Evolutionary conservation across 2,888 invertebrate species (phyloP), one percentile per base, ranked within the genome.

Genomic region (Galerucella nymphaeae): DNA sequence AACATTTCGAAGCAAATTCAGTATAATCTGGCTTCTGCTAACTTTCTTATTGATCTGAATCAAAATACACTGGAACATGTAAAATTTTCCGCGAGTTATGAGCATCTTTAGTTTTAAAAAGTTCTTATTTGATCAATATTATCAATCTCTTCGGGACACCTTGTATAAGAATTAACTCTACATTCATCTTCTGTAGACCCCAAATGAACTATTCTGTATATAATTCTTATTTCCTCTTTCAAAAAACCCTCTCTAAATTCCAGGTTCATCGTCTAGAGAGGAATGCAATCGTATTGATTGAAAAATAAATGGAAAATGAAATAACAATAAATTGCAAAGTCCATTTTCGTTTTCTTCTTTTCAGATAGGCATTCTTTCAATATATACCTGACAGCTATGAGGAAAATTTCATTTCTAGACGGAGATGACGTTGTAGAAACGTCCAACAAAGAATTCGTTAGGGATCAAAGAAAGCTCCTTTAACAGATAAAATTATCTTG

Each of bases 331-430:
- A 78, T 77, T 75, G 72, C 68, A 74, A 77, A 75, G 76, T 77
- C 77, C 76, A 75, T 74, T 73, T 72, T 72, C 70, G 13, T 71
- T 75, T 76, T 80, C 62, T 63, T 62, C 16, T 59, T 38, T 48
- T 81, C 81, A 78, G 82, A 65, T 58, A 62, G 80, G 79, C 82
- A 82, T 83, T 83, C 83, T 82, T 83, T 82, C 82, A 82, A 84
- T 84, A 84, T 83, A 84, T 38, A 38, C 84, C 84, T 84, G 84
- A 85, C 84, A 83, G 83, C 84, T 83, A 84, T 83, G 84, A 83
- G 82, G 82, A 83, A 85, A 85, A 86, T 85, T 86, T 85, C 85
- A 84, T 85, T 86, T 85, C 84, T 83, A 59, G 71, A 78, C 80
- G 81, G 80, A 81, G 84, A 85, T 84, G 84, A 83, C 84, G 82